Base-by-base conservation (phyloP, 2,888 invertebrate genomes). In the Choreutis nemorana region DNA sequence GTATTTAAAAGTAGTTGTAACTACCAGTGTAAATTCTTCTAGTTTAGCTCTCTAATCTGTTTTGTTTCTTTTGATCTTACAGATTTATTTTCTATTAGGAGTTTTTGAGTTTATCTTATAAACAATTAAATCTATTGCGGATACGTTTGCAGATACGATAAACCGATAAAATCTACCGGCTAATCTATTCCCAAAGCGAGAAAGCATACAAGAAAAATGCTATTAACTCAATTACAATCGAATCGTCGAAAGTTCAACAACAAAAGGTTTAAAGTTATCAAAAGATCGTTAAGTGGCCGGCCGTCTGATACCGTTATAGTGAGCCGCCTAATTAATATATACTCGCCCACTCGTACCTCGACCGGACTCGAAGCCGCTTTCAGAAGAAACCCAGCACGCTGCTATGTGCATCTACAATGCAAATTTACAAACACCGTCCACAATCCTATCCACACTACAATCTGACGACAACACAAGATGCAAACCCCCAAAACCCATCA, bases 331-430 rank as follows among this genome's bases (percentile, higher is more conserved):
- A 73, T 72, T 72, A 77, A 71, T 64, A n/a, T n/a, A n/a, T n/a
- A 65, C 55, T 59, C 65, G 63, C 68, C 70, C 64, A 66, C 67
- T 60, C 58, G 37, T 37, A 43, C 43, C 44, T 39, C 42, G 40
- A 31, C 37, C 33, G 49, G 50, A 54, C 44, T 48, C 53, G 60
- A 67, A 68, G 71, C 56, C 50, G 64, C 61, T 63, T 48, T 47
- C 41, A 40, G 34, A 58, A 58, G 12, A n/a, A 59, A 56, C 56
- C 56, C 52, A 53, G 56, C 54, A 60, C 50, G 50, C 47, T 56
- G 57, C 61, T 64, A 52, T 48, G 51, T 48, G 63, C 64, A 71
- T 70, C 66, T 67, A 71, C 64, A 67, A 70, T 71, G 73, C 72
- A 71, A 72, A 73, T 71, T 55, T 52, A 51, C 52, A 51, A 64